Evolutionary conservation across 2,888 invertebrate genomes (phyloP).

Genomic region (Ligdia adustata): DNA sequence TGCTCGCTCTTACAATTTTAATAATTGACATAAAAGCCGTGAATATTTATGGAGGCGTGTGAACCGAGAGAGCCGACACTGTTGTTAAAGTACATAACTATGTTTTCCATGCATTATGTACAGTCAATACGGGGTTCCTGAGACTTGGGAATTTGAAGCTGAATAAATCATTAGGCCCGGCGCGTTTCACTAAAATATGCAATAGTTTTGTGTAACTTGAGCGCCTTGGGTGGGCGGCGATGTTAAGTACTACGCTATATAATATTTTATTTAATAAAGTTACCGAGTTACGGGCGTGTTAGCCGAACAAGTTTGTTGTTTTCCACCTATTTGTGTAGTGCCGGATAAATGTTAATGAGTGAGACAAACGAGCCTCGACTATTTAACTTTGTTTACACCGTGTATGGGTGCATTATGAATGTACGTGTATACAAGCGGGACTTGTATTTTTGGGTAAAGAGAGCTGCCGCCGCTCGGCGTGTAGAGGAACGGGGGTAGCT

Average conservation of each 20-base stretch:
- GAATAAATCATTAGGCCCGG: constrained; percentile 77
- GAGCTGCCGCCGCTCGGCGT: constrained; percentile 1
- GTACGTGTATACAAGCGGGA: constrained; percentile 39
- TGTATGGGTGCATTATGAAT: constrained; percentile 61
- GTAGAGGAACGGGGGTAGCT: neutral
- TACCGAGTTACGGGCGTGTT: constrained; percentile 58
- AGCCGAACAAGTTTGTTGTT: constrained; percentile 64
- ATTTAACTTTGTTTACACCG: constrained; percentile 55
- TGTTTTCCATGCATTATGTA: constrained; percentile 71
- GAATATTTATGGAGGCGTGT: constrained; percentile 29
- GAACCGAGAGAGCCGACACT: constrained; percentile 24
- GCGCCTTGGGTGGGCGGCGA: constrained; percentile 65
- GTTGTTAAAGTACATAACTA: constrained; percentile 41
- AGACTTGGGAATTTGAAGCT: constrained; percentile 72
- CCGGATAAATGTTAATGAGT: constrained; percentile 68
- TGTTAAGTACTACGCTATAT: constrained; percentile 68
- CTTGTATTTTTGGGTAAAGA: constrained; percentile 4
- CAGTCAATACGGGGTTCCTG: constrained; percentile 67
- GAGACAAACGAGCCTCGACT: constrained; percentile 51
- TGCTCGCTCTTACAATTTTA: constrained; percentile 25
- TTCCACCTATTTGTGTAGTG: constrained; percentile 57
- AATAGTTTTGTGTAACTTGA: constrained; percentile 80
- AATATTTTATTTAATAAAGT: constrained; percentile 78
- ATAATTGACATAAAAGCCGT: constrained; percentile 27
- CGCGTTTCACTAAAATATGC: constrained; percentile 78